Evolutionary conservation across 2,797 vertebrate species (phyloP).

Genomic region (Anabacerthia variegaticeps): DNA sequence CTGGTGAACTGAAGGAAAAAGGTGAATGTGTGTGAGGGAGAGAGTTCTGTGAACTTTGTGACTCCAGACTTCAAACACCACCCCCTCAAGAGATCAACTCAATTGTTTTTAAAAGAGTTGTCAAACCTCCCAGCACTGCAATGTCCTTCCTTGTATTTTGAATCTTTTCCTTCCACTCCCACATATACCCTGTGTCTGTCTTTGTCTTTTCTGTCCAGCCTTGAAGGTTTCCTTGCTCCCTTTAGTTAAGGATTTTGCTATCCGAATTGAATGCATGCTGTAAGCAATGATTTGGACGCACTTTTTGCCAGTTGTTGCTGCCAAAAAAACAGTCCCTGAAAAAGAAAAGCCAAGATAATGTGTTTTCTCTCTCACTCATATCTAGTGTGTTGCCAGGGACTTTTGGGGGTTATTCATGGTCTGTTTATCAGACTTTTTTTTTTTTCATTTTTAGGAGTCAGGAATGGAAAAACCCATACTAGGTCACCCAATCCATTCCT

Average conservation of each 20-base stretch:
- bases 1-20: background rate
- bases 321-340: constrained; percentile 31
- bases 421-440: constrained; percentile 11
- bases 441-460: constrained; percentile 22
- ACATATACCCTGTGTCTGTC: background rate
- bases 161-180: constrained; percentile 63
- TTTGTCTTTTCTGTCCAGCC: constrained; percentile 48
- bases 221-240: constrained; percentile 60
- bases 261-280: constrained; percentile 22
- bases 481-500: background rate
- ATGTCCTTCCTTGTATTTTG: constrained; percentile 62
- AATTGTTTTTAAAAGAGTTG: constrained; percentile 56
- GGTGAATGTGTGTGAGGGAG: background rate
- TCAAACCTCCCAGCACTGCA: constrained; percentile 15
- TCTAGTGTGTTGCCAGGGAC: constrained; percentile 59
- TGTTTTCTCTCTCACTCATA: background rate
- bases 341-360: constrained; percentile 26
- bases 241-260: constrained; percentile 38
- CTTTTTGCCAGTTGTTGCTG: constrained; percentile 25
- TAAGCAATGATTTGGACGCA: background rate
- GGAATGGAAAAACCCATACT: background rate
- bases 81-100: constrained; percentile 12
- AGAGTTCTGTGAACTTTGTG: constrained; percentile 35
- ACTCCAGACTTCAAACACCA: constrained; percentile 26
- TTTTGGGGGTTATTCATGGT: constrained; percentile 32